These are phyloP conservation scores for Abrostola triplasia DNA, from an alignment of 2,888 invertebrate genomes.

Conservation along the genomic window DNA sequence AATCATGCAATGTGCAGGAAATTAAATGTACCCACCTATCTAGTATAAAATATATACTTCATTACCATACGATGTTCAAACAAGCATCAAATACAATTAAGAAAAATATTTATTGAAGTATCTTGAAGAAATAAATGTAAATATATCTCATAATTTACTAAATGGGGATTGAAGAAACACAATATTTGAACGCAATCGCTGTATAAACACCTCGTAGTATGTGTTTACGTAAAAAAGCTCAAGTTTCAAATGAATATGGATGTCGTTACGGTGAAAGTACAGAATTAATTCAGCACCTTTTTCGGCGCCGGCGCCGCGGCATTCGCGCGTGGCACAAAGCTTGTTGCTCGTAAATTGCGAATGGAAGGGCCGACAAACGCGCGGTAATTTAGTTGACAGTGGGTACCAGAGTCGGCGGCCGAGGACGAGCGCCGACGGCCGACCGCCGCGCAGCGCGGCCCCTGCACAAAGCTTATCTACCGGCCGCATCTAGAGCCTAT, in stretches of 20 bases:
- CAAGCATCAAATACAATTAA: slow-evolving; percentile 13
- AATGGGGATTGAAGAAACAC: slow-evolving; percentile 24
- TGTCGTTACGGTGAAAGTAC: slow-evolving; percentile 65
- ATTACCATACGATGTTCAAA: neutral
- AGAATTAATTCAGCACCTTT: slow-evolving; percentile 65
- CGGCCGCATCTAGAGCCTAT: slow-evolving; percentile 83
- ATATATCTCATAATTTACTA: slow-evolving; percentile 24
- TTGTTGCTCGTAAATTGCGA: slow-evolving; percentile 82
- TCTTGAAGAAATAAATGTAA: slow-evolving; percentile 27
- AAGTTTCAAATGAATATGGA: slow-evolving; percentile 64
- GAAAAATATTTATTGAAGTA: slow-evolving; percentile 16
- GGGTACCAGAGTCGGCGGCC: slow-evolving; percentile 58
- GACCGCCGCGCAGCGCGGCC: slow-evolving; percentile 58
- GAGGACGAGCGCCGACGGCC: slow-evolving; percentile 55
- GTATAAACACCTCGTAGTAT: slow-evolving; percentile 48
- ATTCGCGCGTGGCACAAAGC: slow-evolving; percentile 67
- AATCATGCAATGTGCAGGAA: slow-evolving; percentile 10
- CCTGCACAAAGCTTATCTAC: slow-evolving; percentile 78
- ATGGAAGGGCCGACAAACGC: slow-evolving; percentile 82
- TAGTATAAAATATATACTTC: neutral
- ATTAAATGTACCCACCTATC: neutral
- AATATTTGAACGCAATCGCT: slow-evolving; percentile 29
- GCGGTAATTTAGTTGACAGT: slow-evolving; percentile 86
- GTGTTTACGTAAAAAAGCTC: slow-evolving; percentile 56
- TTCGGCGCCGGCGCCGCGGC: slow-evolving; percentile 72